Evolutionary conservation across 2,888 invertebrate species (phyloP).

Genomic region (Orchestes rusci): DNA sequence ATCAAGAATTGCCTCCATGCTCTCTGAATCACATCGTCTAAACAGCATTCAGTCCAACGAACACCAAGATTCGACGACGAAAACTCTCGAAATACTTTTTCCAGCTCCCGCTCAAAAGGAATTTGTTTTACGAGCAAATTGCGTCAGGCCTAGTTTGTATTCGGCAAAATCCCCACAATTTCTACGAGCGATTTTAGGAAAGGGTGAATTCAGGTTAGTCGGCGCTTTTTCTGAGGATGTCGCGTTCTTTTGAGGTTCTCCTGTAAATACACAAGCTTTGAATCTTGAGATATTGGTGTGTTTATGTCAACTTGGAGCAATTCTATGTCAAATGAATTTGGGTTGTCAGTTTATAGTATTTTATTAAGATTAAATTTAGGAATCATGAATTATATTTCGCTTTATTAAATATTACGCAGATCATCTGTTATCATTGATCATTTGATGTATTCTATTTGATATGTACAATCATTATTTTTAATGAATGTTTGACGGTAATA

Average conservation of each 20-base stretch:
- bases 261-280: no score
- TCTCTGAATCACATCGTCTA: constrained; percentile 52
- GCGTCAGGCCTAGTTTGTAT: constrained; percentile 53
- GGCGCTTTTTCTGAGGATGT: constrained; percentile 77
- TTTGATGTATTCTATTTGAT: no score
- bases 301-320: no score
- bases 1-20: constrained; percentile 50
- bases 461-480: no score
- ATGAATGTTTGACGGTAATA: no score
- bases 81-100: constrained; percentile 17
- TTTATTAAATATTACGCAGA: no score
- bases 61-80: constrained; percentile 6
- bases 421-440: no score
- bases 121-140: constrained; percentile 56
- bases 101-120: constrained; percentile 47
- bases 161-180: constrained; percentile 58
- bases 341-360: no score
- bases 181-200: constrained; percentile 60
- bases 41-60: constrained; percentile 8
- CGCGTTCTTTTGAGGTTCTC: constrained; percentile 54
- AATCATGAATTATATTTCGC: no score
- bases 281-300: no score
- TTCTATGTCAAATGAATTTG: no score
- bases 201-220: constrained; percentile 62
- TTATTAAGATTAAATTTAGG: no score